A percentile compares a stretch with the other conserved stretches of the same genome.
phyloP scores from a whole-genome alignment of 2,888 invertebrate species.

The Teinopalpus imperialis region DNA sequence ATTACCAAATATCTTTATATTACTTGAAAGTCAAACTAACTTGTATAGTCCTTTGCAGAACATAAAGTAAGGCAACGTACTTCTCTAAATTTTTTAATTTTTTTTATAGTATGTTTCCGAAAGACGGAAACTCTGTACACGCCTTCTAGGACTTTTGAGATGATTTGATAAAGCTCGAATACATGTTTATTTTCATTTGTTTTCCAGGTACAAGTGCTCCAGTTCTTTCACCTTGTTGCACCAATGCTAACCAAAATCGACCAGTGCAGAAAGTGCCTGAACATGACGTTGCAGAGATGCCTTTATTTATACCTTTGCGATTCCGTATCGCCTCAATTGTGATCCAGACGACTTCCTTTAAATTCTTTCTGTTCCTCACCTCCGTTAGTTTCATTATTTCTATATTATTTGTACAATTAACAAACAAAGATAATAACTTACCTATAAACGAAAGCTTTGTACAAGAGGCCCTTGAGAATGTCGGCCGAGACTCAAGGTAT shows the following conservation, averaged over 20 bases:
- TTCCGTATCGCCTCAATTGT: constrained; percentile 33
- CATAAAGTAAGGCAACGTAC: too few relatives aligned
- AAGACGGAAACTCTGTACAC: too few relatives aligned
- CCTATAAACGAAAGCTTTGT: constrained; percentile 40
- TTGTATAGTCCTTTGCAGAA: too few relatives aligned
- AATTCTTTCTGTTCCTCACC: constrained; percentile 47
- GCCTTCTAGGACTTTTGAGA: too few relatives aligned
- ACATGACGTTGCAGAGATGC: constrained; percentile 49
- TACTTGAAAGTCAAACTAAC: too few relatives aligned
- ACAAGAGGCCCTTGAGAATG: constrained; percentile 55
- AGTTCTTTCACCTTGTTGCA: constrained; percentile 2
- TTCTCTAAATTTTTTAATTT: too few relatives aligned
- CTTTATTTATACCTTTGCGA: constrained; percentile 28
- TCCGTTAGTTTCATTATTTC: constrained; percentile 46
- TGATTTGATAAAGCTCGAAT: too few relatives aligned
- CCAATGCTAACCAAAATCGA: constrained; percentile 21
- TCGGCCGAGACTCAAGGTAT: constrained; percentile 52
- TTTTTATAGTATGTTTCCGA: too few relatives aligned
- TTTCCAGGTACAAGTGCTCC: constrained; percentile 24
- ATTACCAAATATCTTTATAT: too few relatives aligned
- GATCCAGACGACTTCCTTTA: constrained; percentile 43
- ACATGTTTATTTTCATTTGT: too few relatives aligned
- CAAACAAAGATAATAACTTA: constrained; percentile 32
- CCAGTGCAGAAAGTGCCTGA: constrained; percentile 30
- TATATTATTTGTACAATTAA: constrained; percentile 48